Conservation (phyloP, 30 jellyfish, hydroid and myxozoan species). For the Nemopilema nomurai region DNA sequence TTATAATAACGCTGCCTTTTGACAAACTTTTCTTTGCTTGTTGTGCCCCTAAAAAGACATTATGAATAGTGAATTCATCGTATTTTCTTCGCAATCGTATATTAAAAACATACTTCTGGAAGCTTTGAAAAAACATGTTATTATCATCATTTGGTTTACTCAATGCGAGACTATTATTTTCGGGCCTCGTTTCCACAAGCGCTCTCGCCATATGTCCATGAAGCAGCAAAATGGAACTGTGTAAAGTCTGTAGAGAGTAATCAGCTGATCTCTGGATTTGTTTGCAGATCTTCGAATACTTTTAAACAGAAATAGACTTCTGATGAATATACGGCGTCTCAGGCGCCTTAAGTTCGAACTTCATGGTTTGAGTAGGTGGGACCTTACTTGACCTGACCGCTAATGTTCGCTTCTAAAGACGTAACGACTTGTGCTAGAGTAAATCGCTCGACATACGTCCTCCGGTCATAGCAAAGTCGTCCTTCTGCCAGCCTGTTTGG, state of each 20-base stretch:
- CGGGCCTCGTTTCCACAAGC: background rate
- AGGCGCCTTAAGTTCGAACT: background rate
- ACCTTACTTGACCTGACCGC: background rate
- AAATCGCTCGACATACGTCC: background rate
- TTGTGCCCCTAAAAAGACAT: too few relatives aligned
- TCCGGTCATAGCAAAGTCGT: background rate
- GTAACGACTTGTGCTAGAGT: background rate
- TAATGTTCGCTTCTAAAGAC: background rate
- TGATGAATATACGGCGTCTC: background rate
- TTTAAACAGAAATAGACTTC: background rate
- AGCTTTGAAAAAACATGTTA: too few relatives aligned
- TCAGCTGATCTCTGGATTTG: background rate
- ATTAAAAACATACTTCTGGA: too few relatives aligned
- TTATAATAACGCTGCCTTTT: too few relatives aligned
- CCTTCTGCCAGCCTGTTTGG: background rate
- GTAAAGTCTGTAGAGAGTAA: background rate
- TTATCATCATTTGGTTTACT: too few relatives aligned
- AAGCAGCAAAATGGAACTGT: background rate
- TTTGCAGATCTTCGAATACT: background rate
- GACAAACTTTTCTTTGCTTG: too few relatives aligned
- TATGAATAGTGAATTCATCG: too few relatives aligned
- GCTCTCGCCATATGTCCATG: background rate
- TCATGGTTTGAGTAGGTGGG: background rate
- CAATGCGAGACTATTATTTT: background rate
- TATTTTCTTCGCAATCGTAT: too few relatives aligned